Evolutionary conservation across 2,888 invertebrate species (phyloP).

Genomic region (Drosophila colorata): DNA sequence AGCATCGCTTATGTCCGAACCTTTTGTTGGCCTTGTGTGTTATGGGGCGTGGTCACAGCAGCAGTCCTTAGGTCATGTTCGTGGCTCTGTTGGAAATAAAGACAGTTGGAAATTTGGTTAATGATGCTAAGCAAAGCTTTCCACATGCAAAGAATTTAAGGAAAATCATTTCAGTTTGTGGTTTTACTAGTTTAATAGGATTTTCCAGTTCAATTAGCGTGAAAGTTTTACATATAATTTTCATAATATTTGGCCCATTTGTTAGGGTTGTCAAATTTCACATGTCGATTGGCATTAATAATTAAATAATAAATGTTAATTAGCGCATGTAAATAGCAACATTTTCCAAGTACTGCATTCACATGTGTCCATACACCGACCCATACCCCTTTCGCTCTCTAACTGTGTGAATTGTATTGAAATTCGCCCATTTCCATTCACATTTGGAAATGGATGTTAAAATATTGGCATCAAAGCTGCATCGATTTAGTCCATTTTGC

Average conservation of each 20-base stretch:
- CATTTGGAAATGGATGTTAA: conserved; percentile 35
- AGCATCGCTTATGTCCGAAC: conserved; percentile 31
- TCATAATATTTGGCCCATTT: neutral
- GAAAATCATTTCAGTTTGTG: neutral
- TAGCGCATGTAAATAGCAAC: conserved; percentile 39
- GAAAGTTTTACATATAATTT: neutral
- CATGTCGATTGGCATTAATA: conserved; percentile 31
- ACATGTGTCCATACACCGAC: neutral
- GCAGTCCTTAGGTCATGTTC: conserved; percentile 37
- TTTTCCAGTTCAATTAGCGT: conserved; percentile 3
- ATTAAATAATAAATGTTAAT: conserved; percentile 47
- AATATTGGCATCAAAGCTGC: conserved; percentile 36
- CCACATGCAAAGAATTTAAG: neutral
- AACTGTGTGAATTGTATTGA: neutral
- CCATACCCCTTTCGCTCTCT: neutral
- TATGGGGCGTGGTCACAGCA: conserved; percentile 10
- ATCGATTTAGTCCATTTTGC: conserved; percentile 51
- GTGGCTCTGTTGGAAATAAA: conserved; percentile 21
- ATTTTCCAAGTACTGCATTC: conserved; percentile 19
- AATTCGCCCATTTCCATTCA: neutral
- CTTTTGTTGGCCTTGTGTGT: conserved; percentile 28
- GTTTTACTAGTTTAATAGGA: neutral
- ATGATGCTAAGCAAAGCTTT: neutral
- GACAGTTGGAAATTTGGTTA: conserved; percentile 8
- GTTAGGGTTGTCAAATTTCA: conserved; percentile 23